Evolutionary conservation across 2,888 invertebrate genomes (phyloP).

Genomic region (Eilema sororculum): DNA sequence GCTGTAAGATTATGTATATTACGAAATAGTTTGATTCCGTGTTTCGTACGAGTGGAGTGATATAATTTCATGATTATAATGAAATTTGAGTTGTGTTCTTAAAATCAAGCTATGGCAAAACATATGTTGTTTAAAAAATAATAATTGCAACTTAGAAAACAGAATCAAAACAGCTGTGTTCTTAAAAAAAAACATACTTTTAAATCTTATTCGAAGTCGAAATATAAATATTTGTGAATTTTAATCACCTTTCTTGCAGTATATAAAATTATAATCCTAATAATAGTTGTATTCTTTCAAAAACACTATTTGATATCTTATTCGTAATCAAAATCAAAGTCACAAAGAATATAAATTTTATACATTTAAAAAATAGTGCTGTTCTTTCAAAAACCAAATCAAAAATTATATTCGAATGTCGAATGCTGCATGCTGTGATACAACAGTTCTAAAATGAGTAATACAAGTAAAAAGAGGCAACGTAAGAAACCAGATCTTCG

Average conservation of each 20-base stretch:
- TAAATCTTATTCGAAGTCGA: too few relatives aligned
- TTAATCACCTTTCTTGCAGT: too few relatives aligned
- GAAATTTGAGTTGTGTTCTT: background rate
- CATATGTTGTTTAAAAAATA: too few relatives aligned
- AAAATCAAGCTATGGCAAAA: background rate
- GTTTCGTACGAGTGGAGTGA: constrained; percentile 30
- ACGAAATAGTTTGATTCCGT: constrained; percentile 49
- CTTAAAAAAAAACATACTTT: too few relatives aligned
- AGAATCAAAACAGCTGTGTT: too few relatives aligned
- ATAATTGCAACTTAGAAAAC: too few relatives aligned
- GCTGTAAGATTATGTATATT: constrained; percentile 56
- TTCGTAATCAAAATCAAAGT: background rate
- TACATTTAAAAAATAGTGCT: background rate
- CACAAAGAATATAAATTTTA: background rate
- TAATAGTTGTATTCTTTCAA: background rate
- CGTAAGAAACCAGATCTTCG: constrained; percentile 78
- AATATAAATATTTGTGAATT: too few relatives aligned
- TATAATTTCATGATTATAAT: constrained; percentile 3
- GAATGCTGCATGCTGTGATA: constrained; percentile 8
- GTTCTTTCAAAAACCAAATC: background rate
- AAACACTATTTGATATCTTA: background rate
- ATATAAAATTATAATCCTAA: too few relatives aligned
- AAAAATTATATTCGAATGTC: constrained; percentile 18
- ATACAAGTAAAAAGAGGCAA: constrained; percentile 44
- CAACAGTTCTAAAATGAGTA: constrained; percentile 54